phyloP scores from a whole-genome alignment of 2,113 vertebrate genomes.

The Tetrax tetrax region DNA sequence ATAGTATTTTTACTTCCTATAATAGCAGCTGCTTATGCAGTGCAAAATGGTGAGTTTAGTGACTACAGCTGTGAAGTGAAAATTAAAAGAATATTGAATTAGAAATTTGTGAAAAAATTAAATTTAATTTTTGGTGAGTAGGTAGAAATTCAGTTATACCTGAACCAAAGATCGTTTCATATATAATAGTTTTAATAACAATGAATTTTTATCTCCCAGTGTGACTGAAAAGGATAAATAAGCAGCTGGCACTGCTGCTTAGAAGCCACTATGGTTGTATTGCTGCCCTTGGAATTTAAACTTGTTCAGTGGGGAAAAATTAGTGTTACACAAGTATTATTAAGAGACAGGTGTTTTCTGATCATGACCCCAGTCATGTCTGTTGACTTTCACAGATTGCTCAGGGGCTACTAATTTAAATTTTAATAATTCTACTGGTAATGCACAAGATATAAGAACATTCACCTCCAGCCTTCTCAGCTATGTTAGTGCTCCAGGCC shows the following conservation, averaged over 20 bases:
- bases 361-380: neutral
- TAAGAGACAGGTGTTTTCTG: neutral
- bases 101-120: neutral
- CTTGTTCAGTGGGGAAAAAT: neutral
- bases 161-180: neutral
- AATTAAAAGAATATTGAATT: conserved; percentile 32
- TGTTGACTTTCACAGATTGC: neutral
- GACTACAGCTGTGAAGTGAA: conserved; percentile 42
- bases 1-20: conserved; percentile 46
- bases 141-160: neutral
- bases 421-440: neutral
- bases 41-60: conserved; percentile 32
- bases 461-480: neutral
- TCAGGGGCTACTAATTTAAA: neutral
- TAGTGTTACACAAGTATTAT: neutral
- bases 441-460: neutral
- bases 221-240: neutral
- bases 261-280: neutral
- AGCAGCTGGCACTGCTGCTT: neutral
- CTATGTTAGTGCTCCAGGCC: neutral
- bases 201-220: neutral
- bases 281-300: neutral
- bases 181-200: neutral
- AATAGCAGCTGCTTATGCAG: conserved; percentile 49
- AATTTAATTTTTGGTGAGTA: neutral